phyloP scores from a whole-genome alignment of 2,888 invertebrate species.

The Baronia brevicornis region DNA sequence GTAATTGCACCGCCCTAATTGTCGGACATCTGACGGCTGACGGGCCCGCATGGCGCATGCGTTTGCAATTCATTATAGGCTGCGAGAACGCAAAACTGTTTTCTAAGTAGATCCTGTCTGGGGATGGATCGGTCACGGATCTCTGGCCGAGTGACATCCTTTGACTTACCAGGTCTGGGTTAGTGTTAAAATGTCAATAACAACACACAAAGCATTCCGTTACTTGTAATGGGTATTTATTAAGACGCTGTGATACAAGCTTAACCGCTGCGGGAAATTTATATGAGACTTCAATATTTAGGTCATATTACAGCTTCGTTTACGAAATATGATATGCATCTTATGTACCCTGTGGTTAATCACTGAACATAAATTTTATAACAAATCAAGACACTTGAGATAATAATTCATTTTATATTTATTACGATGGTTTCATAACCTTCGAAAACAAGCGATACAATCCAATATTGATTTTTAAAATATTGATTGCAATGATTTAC shows the following conservation, averaged over 20 bases:
- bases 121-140: slow-evolving; percentile 42
- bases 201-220: slow-evolving; percentile 11
- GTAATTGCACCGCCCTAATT: slow-evolving; percentile 71
- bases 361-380: slow-evolving; percentile 27
- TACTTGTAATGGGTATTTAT: slow-evolving; percentile 23
- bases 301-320: slow-evolving; percentile 36
- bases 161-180: slow-evolving; percentile 28
- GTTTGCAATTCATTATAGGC: slow-evolving; percentile 58
- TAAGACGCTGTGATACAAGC: slow-evolving; percentile 27
- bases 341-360: slow-evolving; percentile 38
- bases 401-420: slow-evolving; percentile 41
- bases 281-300: slow-evolving; percentile 35
- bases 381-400: slow-evolving; percentile 32
- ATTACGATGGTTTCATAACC: slow-evolving; percentile 28
- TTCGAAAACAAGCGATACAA: no score
- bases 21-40: slow-evolving; percentile 45
- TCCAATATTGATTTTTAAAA: no score
- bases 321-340: slow-evolving; percentile 39
- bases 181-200: slow-evolving; percentile 9
- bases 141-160: slow-evolving; percentile 48
- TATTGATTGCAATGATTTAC: no score
- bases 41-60: slow-evolving; percentile 39
- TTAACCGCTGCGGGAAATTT: slow-evolving; percentile 39
- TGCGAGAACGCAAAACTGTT: slow-evolving; percentile 59
- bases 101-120: slow-evolving; percentile 56